Conservation (phyloP, 2,113 vertebrate genomes). For the Tor tambroides region DNA sequence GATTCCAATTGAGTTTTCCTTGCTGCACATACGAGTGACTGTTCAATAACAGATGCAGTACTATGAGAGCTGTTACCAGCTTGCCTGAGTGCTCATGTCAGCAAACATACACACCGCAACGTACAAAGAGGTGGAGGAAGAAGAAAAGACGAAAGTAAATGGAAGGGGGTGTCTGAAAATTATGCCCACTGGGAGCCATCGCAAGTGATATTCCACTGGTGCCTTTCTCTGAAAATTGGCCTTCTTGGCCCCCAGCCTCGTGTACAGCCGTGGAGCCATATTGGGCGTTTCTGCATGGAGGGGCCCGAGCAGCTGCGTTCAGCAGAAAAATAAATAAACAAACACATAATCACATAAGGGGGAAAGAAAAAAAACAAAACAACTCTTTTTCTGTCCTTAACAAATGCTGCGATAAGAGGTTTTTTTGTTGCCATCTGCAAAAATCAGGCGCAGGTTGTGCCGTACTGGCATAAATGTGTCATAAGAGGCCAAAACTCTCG, state of each 20-base stretch:
- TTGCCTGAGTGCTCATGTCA: constrained; percentile 81
- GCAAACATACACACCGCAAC: constrained; percentile 77
- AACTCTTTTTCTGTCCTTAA: constrained; percentile 60
- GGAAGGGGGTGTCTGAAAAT: constrained; percentile 63
- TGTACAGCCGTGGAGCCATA: constrained; percentile 72
- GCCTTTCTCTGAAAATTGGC: constrained; percentile 68
- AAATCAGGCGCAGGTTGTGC: constrained; percentile 59
- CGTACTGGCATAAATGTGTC: constrained; percentile 30
- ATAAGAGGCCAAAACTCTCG: background rate
- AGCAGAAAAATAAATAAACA: constrained; percentile 78
- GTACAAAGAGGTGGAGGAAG: constrained; percentile 68
- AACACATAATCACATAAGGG: constrained; percentile 69
- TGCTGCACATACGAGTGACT: constrained; percentile 73
- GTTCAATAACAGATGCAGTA: constrained; percentile 84
- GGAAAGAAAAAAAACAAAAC: constrained; percentile 44
- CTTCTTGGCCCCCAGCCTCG: constrained; percentile 73
- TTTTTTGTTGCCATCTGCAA: constrained; percentile 75
- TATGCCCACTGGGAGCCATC: constrained; percentile 75
- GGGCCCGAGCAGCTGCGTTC: constrained; percentile 69
- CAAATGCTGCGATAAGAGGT: constrained; percentile 72
- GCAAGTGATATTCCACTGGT: constrained; percentile 69
- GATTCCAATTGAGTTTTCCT: constrained; percentile 83
- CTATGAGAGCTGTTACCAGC: constrained; percentile 78
- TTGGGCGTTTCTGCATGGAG: constrained; percentile 75
- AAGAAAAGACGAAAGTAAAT: background rate